These are phyloP conservation scores for Cylas formicarius DNA, from an alignment of 1,140 invertebrate species.

Conservation along the genomic window DNA sequence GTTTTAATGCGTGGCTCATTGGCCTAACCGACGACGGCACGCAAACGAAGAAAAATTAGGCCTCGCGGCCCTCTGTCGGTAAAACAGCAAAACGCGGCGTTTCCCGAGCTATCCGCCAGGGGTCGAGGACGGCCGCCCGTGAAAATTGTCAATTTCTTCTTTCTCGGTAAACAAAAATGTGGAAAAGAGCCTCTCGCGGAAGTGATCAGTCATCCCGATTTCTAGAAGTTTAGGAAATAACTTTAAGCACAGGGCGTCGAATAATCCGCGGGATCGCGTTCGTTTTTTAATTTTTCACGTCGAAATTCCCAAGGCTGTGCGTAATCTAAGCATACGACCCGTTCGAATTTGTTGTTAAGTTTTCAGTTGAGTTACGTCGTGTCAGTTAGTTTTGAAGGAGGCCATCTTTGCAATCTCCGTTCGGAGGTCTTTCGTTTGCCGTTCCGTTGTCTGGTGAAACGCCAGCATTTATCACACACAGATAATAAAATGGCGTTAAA, in stretches of 20 bases:
- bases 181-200: constrained; percentile 33
- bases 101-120: too few species aligned
- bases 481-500: constrained; percentile 82
- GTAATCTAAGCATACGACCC: constrained; percentile 4
- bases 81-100: too few species aligned
- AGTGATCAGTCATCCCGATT: constrained; percentile 41
- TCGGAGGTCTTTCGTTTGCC: constrained; percentile 57
- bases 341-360: constrained; percentile 19
- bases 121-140: too few species aligned
- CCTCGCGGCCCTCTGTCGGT: too few species aligned
- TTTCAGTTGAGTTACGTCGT: constrained; percentile 49
- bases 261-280: constrained; percentile 16
- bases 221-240: constrained; percentile 31
- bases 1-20: too few species aligned
- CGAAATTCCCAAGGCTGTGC: constrained; percentile 7
- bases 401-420: constrained; percentile 60
- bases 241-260: constrained; percentile 12
- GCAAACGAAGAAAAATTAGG: too few species aligned
- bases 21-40: too few species aligned
- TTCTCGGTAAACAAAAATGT: too few species aligned
- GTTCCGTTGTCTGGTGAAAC: constrained; percentile 57
- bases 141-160: too few species aligned
- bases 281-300: constrained; percentile 15
- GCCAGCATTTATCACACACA: constrained; percentile 52
- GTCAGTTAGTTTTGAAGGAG: constrained; percentile 54